phyloP scores from a whole-genome alignment of 2,113 vertebrate genomes.

The Litocranius walleri region DNA sequence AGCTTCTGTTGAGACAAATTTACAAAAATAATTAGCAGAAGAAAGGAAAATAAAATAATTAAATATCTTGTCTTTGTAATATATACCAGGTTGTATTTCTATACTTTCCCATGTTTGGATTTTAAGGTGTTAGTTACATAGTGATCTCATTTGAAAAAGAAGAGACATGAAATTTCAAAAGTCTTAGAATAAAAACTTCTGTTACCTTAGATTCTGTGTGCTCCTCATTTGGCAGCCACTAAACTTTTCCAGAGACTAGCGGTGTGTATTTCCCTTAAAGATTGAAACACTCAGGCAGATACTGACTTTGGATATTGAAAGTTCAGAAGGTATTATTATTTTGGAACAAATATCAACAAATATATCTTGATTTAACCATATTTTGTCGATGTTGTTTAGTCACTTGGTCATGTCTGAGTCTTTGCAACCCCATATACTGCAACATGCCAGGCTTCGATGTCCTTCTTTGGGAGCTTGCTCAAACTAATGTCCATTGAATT shows the following conservation, averaged over 20 bases:
- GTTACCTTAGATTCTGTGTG: not conserved
- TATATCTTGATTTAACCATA: not conserved
- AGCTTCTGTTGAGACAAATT: not conserved
- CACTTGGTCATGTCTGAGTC: not conserved
- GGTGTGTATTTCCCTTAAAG: not conserved
- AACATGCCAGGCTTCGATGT: not conserved
- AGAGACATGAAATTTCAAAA: conserved; percentile 8
- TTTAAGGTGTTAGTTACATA: conserved; percentile 9
- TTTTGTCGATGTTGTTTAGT: not conserved
- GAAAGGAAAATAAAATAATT: not conserved
- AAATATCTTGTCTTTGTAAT: not conserved
- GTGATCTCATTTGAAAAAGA: conserved; percentile 35
- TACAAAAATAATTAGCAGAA: conserved; percentile 25
- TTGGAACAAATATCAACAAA: conserved; percentile 19
- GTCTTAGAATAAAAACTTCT: conserved; percentile 5
- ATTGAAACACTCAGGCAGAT: not conserved
- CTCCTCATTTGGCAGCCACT: not conserved
- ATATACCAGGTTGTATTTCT: not conserved
- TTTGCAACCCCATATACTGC: not conserved
- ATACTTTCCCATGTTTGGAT: not conserved
- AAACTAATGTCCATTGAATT: not conserved
- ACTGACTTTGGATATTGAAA: not conserved
- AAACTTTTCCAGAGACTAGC: not conserved
- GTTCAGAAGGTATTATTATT: not conserved
- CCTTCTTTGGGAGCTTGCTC: not conserved